These are phyloP conservation scores for Mayetiola destructor DNA, from an alignment of 2,888 invertebrate genomes.

Conservation along the genomic window DNA sequence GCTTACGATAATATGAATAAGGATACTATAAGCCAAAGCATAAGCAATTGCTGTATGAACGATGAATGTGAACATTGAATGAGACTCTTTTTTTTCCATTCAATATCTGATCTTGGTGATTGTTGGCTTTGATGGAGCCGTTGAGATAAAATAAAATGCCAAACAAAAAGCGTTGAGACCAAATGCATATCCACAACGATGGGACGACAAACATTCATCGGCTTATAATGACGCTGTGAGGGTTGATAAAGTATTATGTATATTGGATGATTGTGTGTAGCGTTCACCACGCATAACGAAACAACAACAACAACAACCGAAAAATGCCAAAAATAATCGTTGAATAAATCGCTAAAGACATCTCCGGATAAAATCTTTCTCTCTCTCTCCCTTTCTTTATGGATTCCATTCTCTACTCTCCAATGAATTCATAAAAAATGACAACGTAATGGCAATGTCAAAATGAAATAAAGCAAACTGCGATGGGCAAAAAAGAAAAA, in stretches of 20 bases:
- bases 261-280: too few species aligned
- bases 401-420: too few species aligned
- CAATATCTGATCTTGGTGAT: background rate
- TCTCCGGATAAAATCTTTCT: too few species aligned
- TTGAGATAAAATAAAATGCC: too few species aligned
- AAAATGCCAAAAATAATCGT: too few species aligned
- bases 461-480: background rate
- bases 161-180: background rate
- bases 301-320: background rate
- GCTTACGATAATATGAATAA: background rate
- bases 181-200: background rate
- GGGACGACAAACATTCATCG: background rate
- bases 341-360: too few species aligned
- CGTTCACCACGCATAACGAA: too few species aligned
- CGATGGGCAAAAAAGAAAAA: background rate
- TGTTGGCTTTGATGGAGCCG: conserved; percentile 2
- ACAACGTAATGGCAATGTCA: too few species aligned
- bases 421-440: too few species aligned
- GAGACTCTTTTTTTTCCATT: too few species aligned
- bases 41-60: background rate
- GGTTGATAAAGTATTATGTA: conserved; percentile 6
- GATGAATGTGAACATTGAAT: too few species aligned
- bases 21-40: background rate
- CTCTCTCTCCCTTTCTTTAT: too few species aligned
- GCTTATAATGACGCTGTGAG: conserved; percentile 2